A percentile compares a stretch with the other conserved stretches of the same genome.
These are phyloP conservation scores for Diachasmimorpha longicaudata DNA, from an alignment of 1,140 invertebrate species.

Conservation along the genomic window DNA sequence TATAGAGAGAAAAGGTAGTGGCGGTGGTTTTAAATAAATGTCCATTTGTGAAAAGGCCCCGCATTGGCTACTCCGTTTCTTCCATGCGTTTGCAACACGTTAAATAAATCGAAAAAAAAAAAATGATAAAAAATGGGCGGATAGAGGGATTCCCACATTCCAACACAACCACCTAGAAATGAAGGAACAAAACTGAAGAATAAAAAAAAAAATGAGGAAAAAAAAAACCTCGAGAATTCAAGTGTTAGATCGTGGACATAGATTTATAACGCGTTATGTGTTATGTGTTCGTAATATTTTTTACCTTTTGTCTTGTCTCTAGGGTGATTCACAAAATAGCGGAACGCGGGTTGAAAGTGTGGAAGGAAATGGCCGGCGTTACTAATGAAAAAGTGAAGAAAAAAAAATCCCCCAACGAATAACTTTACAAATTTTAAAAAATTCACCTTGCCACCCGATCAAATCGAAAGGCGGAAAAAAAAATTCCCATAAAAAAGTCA, in stretches of 20 bases:
- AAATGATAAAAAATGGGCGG: background rate
- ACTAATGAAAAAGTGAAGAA: background rate
- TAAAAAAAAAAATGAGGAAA: background rate
- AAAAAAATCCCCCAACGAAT: background rate
- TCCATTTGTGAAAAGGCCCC: constrained; percentile 22
- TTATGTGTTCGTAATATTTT: background rate
- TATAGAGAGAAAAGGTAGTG: constrained; percentile 14
- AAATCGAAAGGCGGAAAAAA: background rate
- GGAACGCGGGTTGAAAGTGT: background rate
- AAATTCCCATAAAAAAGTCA: background rate
- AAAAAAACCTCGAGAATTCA: background rate
- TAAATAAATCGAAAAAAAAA: background rate
- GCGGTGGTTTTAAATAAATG: constrained; percentile 26
- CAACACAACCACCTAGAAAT: background rate
- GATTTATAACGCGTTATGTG: constrained; percentile 16
- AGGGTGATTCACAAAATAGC: constrained; percentile 7
- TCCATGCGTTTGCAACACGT: background rate
- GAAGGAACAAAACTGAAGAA: background rate
- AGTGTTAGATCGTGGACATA: constrained; percentile 24
- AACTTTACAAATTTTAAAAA: background rate
- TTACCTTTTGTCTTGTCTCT: constrained; percentile 1
- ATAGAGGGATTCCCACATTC: background rate
- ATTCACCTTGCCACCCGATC: background rate
- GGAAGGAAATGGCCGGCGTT: background rate
- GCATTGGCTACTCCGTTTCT: background rate